Evolutionary conservation across 1,140 invertebrate species (phyloP).

Genomic region (Alviniconcha marisindica): DNA sequence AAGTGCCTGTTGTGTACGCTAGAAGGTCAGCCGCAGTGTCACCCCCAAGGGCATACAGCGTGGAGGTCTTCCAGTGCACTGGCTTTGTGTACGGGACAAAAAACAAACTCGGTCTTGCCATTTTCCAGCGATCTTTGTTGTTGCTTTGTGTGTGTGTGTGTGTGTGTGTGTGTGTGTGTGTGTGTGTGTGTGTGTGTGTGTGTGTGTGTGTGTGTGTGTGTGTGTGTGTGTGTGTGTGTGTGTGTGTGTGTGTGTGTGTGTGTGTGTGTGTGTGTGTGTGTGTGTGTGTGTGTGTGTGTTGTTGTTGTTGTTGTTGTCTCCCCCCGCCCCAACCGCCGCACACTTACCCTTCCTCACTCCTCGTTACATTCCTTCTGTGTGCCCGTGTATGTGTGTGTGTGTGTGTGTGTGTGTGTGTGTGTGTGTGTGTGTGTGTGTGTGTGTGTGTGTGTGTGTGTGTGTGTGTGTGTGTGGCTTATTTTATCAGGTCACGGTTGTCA

Average conservation of each 20-base stretch:
- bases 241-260: not conserved
- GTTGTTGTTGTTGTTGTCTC: not conserved
- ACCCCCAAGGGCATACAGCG: too few relatives aligned
- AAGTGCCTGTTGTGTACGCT: too few relatives aligned
- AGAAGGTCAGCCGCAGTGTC: too few relatives aligned
- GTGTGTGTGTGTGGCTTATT: not conserved
- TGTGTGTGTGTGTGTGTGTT: not conserved
- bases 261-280: not conserved
- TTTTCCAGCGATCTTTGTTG: not conserved
- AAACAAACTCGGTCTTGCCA: too few relatives aligned
- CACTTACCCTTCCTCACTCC: not conserved
- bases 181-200: not conserved
- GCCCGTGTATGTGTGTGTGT: not conserved
- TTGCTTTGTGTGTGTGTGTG: too few relatives aligned
- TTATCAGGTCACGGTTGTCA: not conserved
- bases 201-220: not conserved
- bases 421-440: not conserved
- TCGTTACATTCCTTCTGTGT: too few relatives aligned
- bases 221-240: not conserved
- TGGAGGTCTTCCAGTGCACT: not conserved
- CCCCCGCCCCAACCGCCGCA: too few relatives aligned
- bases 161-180: not conserved
- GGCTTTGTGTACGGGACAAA: not conserved
- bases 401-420: not conserved
- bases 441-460: not conserved